These are phyloP conservation scores for Scleropages formosus DNA, from an alignment of 2,797 vertebrate species.

Conservation along the genomic window DNA sequence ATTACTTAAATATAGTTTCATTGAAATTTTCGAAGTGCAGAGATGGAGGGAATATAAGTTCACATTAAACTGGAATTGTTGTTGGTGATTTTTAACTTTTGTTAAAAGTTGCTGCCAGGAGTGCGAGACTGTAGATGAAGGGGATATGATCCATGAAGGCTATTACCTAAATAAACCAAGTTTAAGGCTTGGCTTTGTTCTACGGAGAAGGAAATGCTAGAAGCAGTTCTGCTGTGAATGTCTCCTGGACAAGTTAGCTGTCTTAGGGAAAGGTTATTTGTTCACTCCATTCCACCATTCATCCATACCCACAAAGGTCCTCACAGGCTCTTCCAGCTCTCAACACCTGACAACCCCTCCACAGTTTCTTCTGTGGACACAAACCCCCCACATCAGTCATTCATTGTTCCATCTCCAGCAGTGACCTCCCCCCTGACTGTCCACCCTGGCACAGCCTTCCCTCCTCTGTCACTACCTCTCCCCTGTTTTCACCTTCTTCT, in stretches of 20 bases:
- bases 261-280: too few species aligned
- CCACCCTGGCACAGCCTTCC: slow-evolving; percentile 15
- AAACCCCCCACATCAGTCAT: background rate
- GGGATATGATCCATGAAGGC: too few species aligned
- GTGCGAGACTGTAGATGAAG: too few species aligned
- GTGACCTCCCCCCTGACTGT: background rate
- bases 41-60: too few species aligned
- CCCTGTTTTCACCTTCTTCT: background rate
- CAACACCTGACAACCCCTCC: slow-evolving; percentile 11
- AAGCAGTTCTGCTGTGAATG: too few species aligned
- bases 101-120: too few species aligned
- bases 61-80: too few species aligned
- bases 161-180: too few species aligned
- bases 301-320: slow-evolving; percentile 25
- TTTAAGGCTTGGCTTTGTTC: background rate
- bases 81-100: too few species aligned
- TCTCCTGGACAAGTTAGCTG: too few species aligned
- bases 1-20: too few species aligned
- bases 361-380: background rate
- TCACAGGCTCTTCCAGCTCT: slow-evolving; percentile 9
- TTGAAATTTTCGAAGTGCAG: too few species aligned
- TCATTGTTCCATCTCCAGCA: background rate
- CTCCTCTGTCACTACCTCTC: background rate
- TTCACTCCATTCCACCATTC: slow-evolving; percentile 27
- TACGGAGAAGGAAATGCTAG: background rate